A percentile compares a stretch with the other conserved stretches of the same genome.
Evolutionary conservation across 2,797 vertebrate genomes (phyloP).

Genomic region (Melanotaenia pygmaea): DNA sequence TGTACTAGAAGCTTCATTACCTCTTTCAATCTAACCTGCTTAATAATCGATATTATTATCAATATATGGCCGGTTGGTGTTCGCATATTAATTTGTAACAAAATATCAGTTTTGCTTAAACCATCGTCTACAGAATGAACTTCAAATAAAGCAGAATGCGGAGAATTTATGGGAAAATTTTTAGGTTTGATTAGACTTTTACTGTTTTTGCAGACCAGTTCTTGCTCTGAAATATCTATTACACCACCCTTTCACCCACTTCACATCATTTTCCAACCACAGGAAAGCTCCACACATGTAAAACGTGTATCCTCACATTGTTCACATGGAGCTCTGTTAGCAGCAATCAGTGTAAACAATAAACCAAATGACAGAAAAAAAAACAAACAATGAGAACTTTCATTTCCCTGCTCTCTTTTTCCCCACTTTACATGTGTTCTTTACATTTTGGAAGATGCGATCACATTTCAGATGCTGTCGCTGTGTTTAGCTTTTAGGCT

Average conservation of each 20-base stretch:
- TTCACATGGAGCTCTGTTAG: constrained; percentile 57
- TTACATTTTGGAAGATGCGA: background rate
- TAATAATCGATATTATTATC: background rate
- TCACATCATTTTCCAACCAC: constrained; percentile 49
- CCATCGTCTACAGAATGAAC: no score
- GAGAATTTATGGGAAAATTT: background rate
- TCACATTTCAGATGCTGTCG: constrained; percentile 20
- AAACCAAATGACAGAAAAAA: constrained; percentile 54
- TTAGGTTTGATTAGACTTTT: constrained; percentile 7
- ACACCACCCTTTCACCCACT: constrained; percentile 49
- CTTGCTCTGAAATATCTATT: constrained; percentile 20
- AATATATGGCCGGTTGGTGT: background rate
- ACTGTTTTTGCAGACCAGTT: constrained; percentile 27
- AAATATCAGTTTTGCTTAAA: background rate
- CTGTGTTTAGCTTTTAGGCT: constrained; percentile 34
- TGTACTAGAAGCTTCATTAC: background rate
- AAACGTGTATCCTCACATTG: constrained; percentile 78
- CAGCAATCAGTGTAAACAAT: constrained; percentile 64
- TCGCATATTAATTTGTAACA: background rate
- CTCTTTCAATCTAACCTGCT: background rate
- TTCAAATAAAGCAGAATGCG: background rate
- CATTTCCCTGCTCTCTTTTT: constrained; percentile 31
- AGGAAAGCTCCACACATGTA: constrained; percentile 60
- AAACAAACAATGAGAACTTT: constrained; percentile 35
- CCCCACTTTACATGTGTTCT: background rate